These are phyloP conservation scores for Cebuella pygmaea DNA, from an alignment of 2,797 vertebrate genomes.

Conservation along the genomic window DNA sequence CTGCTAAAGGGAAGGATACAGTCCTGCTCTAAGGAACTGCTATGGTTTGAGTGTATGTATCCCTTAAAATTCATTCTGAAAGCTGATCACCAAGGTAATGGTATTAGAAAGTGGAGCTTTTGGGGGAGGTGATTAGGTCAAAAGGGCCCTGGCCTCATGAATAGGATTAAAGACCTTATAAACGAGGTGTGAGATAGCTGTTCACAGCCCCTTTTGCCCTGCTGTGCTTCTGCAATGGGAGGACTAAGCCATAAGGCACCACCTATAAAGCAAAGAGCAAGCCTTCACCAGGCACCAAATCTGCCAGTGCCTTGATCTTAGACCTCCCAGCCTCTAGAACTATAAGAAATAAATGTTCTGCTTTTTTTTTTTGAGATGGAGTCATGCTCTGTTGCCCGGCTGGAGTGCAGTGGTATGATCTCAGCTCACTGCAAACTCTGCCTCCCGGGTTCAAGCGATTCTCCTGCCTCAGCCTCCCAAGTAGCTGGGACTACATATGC, in stretches of 20 bases:
- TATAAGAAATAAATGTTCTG: background rate
- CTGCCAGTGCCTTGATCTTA: background rate
- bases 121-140: background rate
- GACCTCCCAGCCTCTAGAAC: background rate
- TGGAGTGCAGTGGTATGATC: too few species aligned
- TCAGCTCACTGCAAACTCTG: too few species aligned
- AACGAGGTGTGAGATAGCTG: background rate
- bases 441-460: too few species aligned
- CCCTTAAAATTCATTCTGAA: background rate
- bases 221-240: background rate
- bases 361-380: background rate
- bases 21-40: background rate
- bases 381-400: too few species aligned
- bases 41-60: background rate
- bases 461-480: too few species aligned
- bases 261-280: background rate
- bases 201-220: background rate
- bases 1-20: background rate
- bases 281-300: background rate
- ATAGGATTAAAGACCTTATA: background rate
- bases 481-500: too few species aligned
- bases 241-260: background rate
- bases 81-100: background rate
- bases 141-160: background rate
- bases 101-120: background rate